Conservation (phyloP, 2,888 invertebrate species). For the Drosophila picticornis region DNA sequence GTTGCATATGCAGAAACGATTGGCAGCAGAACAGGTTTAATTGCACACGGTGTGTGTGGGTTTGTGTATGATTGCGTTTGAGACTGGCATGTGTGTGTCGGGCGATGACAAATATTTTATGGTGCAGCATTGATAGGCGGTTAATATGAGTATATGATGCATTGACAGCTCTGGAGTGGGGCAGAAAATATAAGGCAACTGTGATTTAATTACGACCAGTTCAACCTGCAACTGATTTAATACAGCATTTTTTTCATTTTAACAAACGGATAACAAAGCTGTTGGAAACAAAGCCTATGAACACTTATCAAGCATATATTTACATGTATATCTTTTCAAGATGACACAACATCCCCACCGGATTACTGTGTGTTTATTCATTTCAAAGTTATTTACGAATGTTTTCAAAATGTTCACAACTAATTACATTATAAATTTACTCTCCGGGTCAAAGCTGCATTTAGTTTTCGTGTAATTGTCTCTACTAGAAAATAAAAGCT, state of each 20-base stretch:
- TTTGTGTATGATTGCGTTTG: constrained; percentile 21
- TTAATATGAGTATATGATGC: constrained; percentile 48
- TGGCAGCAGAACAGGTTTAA: constrained; percentile 60
- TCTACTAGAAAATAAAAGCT: neutral
- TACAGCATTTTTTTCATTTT: neutral
- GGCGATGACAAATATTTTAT: constrained; percentile 58
- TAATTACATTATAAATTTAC: neutral
- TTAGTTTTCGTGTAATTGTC: neutral
- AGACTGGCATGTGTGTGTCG: constrained; percentile 4
- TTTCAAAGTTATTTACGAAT: neutral
- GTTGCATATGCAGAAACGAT: constrained; percentile 66
- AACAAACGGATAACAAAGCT: neutral
- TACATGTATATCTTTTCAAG: neutral
- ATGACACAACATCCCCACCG: neutral
- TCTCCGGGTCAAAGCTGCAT: neutral
- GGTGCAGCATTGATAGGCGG: constrained; percentile 59
- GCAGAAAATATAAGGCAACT: constrained; percentile 16
- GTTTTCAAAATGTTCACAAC: neutral
- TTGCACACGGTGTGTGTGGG: constrained; percentile 39
- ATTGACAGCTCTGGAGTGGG: constrained; percentile 34
- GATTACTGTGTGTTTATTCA: neutral
- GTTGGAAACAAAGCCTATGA: no score
- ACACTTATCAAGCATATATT: neutral
- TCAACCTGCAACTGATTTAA: neutral
- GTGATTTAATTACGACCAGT: constrained; percentile 25